Evolutionary conservation across 2,797 vertebrate genomes (phyloP).

Genomic region (Rhincodon typus): DNA sequence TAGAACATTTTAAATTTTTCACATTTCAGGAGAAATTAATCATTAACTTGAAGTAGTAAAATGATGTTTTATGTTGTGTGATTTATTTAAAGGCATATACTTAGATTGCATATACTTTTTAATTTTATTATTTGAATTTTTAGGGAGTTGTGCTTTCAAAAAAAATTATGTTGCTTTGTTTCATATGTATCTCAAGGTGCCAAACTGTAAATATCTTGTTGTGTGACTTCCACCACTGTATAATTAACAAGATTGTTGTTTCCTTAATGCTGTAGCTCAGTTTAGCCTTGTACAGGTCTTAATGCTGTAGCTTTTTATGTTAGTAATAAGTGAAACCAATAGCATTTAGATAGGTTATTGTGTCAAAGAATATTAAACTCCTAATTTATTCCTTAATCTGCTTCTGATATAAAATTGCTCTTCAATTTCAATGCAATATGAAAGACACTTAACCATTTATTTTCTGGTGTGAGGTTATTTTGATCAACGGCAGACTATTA

Average conservation of each 20-base stretch:
- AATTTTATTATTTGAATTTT: slow-evolving; percentile 47
- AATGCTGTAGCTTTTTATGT: slow-evolving; percentile 46
- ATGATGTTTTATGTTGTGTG: slow-evolving; percentile 43
- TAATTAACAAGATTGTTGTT: slow-evolving; percentile 54
- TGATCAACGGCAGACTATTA: neutral
- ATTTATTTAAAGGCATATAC: slow-evolving; percentile 55
- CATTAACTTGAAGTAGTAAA: slow-evolving; percentile 17
- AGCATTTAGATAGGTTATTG: slow-evolving; percentile 53
- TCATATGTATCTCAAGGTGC: slow-evolving; percentile 57
- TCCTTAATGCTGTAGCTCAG: slow-evolving; percentile 58
- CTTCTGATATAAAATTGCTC: slow-evolving; percentile 62
- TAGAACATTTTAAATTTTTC: slow-evolving; percentile 59
- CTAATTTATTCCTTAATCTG: slow-evolving; percentile 65
- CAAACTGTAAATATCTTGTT: slow-evolving; percentile 59
- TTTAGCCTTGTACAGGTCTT: slow-evolving; percentile 55
- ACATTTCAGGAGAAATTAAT: slow-evolving; percentile 26
- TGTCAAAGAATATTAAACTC: slow-evolving; percentile 57
- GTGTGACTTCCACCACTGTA: slow-evolving; percentile 53
- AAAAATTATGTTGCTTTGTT: slow-evolving; percentile 48
- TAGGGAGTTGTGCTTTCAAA: slow-evolving; percentile 48
- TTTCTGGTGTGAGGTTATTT: slow-evolving; percentile 45
- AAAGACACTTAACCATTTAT: slow-evolving; percentile 62
- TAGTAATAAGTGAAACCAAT: slow-evolving; percentile 59
- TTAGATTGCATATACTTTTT: slow-evolving; percentile 41
- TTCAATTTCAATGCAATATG: slow-evolving; percentile 67